These are phyloP conservation scores for Rhizomys pruinosus DNA, from an alignment of 2,113 vertebrate species.

Conservation along the genomic window DNA sequence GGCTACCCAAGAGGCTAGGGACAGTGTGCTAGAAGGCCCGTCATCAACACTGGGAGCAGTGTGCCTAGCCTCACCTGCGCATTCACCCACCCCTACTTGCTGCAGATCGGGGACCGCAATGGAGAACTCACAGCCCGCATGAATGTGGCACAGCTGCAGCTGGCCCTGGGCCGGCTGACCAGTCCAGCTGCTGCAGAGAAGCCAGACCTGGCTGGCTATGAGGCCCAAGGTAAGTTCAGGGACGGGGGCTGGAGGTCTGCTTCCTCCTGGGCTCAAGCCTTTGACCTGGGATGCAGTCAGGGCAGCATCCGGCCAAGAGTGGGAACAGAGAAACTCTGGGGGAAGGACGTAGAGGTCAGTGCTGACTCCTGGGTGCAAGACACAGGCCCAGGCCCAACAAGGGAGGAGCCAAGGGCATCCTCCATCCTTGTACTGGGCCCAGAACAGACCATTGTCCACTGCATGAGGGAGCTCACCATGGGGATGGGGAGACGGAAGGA, in stretches of 20 bases:
- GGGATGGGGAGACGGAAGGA: not conserved
- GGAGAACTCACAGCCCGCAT: constrained; percentile 93
- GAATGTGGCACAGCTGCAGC: constrained; percentile 93
- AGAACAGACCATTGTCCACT: not conserved
- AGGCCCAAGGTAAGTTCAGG: constrained; percentile 93
- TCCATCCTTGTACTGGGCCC: not conserved
- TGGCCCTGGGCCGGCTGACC: constrained; percentile 86
- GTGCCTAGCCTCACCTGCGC: not conserved
- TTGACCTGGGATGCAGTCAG: fast-evolving
- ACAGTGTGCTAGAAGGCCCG: not conserved
- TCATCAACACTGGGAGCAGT: fast-evolving
- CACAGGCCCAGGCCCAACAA: too few species aligned
- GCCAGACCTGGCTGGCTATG: constrained; percentile 90
- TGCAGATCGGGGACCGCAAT: constrained; percentile 92
- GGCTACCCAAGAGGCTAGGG: not conserved
- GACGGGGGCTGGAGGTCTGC: not conserved
- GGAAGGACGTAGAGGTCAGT: fast-evolving
- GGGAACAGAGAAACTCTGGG: fast-evolving
- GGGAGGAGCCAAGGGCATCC: too few species aligned
- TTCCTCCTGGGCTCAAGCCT: fast-evolving
- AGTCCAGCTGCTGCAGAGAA: constrained; percentile 80
- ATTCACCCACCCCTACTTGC: not conserved
- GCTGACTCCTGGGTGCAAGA: not conserved
- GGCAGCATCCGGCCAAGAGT: fast-evolving
- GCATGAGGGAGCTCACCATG: not conserved